Conservation (phyloP, 2,113 vertebrate genomes). For the Phalacrocorax brasilianus region DNA sequence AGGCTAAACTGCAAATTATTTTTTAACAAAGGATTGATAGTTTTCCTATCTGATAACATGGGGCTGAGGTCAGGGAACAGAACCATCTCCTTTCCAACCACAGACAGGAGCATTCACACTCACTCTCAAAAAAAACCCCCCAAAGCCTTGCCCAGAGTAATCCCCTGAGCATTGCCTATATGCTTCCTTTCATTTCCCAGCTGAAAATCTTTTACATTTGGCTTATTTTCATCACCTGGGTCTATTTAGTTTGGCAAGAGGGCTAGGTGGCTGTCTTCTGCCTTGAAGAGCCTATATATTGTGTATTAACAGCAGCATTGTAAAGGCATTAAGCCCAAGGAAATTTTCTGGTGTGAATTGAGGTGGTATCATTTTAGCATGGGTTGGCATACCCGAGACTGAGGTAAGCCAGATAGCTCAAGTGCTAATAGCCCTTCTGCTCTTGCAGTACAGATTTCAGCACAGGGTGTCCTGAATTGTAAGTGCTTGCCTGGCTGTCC, state of each 20-base stretch:
- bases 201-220: neutral
- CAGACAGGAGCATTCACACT: neutral
- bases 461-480: neutral
- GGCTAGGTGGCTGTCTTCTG: neutral
- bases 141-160: neutral
- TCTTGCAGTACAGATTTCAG: neutral
- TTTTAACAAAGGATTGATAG: neutral
- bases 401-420: neutral
- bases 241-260: neutral
- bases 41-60: neutral
- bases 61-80: neutral
- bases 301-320: neutral
- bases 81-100: neutral
- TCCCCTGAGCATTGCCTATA: neutral
- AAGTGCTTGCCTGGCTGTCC: neutral
- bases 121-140: neutral
- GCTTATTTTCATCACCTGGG: neutral
- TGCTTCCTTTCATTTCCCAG: neutral
- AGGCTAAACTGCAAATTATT: neutral
- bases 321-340: neutral
- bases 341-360: neutral
- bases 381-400: neutral
- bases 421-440: neutral
- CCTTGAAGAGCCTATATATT: neutral
- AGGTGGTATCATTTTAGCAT: accelerated